These are phyloP conservation scores for Zygogramma bicolorata DNA, from an alignment of 2,888 invertebrate species.

Conservation along the genomic window DNA sequence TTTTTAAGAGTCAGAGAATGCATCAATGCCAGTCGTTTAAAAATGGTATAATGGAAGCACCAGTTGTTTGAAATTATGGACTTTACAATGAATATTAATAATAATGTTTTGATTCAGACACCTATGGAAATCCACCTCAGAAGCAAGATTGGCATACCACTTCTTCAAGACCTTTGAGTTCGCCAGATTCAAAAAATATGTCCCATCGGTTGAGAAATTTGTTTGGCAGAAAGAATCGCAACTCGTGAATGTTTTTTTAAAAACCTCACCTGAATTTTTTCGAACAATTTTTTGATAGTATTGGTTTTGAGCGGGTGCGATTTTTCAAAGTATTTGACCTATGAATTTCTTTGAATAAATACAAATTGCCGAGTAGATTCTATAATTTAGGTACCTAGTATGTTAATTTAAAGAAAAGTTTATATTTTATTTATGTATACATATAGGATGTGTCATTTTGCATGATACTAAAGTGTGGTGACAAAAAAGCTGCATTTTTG, in stretches of 20 bases:
- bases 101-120: constrained; percentile 45
- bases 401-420: constrained; percentile 5
- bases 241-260: constrained; percentile 68
- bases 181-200: constrained; percentile 69
- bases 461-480: not conserved
- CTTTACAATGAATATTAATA: not conserved
- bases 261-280: not conserved
- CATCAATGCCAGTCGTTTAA: too few relatives aligned
- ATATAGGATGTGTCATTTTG: constrained; percentile 14
- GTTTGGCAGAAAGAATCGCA: constrained; percentile 71
- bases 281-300: not conserved
- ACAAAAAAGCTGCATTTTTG: not conserved
- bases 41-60: not conserved
- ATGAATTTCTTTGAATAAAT: not conserved
- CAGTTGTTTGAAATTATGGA: too few relatives aligned
- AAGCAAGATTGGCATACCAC: constrained; percentile 51
- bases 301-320: not conserved
- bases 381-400: constrained; percentile 6
- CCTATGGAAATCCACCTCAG: constrained; percentile 44
- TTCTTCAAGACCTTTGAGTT: constrained; percentile 51
- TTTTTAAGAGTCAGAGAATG: too few relatives aligned
- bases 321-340: not conserved
- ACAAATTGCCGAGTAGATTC: not conserved
- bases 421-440: constrained; percentile 14
- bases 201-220: constrained; percentile 73